Base-by-base conservation (phyloP, 2,888 invertebrate genomes). In the Aspidiotus destructor region DNA sequence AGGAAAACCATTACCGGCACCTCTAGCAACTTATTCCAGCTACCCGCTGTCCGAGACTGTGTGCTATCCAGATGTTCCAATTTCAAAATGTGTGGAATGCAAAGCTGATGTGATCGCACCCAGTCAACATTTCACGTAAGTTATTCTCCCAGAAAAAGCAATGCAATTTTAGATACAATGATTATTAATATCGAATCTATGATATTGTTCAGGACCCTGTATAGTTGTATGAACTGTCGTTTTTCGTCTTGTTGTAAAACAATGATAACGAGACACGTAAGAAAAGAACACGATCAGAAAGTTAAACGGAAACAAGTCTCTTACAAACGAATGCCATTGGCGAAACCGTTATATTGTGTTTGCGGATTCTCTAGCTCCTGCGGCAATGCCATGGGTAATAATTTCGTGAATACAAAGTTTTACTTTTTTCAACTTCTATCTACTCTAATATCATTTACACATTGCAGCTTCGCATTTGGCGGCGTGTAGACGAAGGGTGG, bases 401-500 rank as follows among this genome's bases (percentile, higher is more conserved):
- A 60, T 28, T 40, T 40, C 13, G 5, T 13, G 57, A 57, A 57
- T 15, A 52, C 1, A 57, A 57, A 15, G 16, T 57, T 55, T 55
- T 57, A 13, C 57, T 16, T 15, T 15, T 52, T 15, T 52, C 15
- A 52, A 52, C 52, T 15, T 5, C 13, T 5, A 52, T 15, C 28
- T 28, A 28, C 1, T 52, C 52, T 15, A 55, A 5, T 15, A 13
- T 10, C 5, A 13, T 64, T 41, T 6, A 0, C 7, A 11, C 55
- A 2, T 13, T 5, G 5, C 55, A 65, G 65, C 65, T 5, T 65
- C 65, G 41, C 89, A 90, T 79, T 78, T 90, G 74, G 82, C 87
- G 44, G 80, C 83, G 72, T 89, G 89, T 75, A 86, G 85, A 67
- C 84, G 85, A 74, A 84, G 86, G 76, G 85, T 85, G 0, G 88